Conservation (phyloP, 2,113 vertebrate species). For the Syrrhaptes paradoxus region DNA sequence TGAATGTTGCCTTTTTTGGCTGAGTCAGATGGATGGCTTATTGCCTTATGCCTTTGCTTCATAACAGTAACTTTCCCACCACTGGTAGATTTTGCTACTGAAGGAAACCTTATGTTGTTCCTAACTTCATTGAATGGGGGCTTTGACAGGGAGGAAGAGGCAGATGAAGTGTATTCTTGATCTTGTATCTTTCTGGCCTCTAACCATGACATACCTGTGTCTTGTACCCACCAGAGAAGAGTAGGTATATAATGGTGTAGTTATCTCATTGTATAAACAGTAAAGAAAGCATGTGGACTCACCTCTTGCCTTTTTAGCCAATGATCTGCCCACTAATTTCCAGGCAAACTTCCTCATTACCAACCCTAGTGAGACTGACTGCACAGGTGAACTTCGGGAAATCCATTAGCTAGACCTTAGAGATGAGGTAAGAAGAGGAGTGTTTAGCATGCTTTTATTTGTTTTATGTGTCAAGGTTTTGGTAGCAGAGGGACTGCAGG, state of each 20-base stretch:
- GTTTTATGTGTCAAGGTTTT: neutral
- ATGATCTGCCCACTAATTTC: neutral
- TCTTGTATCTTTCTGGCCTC: neutral
- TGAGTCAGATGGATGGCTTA: neutral
- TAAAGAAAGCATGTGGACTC: neutral
- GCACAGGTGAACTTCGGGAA: neutral
- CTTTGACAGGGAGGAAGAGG: neutral
- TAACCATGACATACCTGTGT: neutral
- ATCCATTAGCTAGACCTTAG: neutral
- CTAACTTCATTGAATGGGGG: neutral
- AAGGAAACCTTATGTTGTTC: neutral
- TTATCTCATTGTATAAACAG: neutral
- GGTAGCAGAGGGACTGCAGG: neutral
- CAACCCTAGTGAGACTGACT: neutral
- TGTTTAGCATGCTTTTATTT: fast-evolving
- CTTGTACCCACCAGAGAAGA: neutral
- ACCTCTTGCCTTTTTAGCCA: neutral
- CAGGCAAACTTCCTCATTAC: neutral
- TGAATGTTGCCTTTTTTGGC: neutral
- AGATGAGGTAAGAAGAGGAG: neutral
- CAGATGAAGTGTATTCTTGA: neutral
- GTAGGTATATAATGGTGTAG: neutral
- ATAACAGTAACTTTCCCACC: neutral
- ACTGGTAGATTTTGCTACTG: neutral
- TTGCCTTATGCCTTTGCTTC: neutral